Conservation (phyloP, 2,888 invertebrate species). For the Microplitis deprimator region DNA sequence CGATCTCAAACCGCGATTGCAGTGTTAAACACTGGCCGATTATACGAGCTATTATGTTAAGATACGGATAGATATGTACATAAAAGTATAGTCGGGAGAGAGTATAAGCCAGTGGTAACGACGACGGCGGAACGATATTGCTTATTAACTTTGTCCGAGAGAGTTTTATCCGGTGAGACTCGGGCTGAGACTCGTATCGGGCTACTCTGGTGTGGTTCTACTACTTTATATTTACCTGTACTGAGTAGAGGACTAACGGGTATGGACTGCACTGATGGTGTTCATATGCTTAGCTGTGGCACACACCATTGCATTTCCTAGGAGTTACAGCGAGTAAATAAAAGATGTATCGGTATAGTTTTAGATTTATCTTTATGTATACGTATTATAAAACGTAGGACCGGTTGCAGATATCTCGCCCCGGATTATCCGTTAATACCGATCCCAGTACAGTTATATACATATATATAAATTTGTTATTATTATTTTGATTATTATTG, state of each 20-base stretch:
- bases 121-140: constrained; percentile 59
- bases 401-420: constrained; percentile 58
- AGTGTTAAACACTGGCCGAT: constrained; percentile 50
- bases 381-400: constrained; percentile 52
- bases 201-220: too few relatives aligned
- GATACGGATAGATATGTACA: constrained; percentile 24
- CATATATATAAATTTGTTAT: constrained; percentile 37
- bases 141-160: constrained; percentile 67
- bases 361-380: constrained; percentile 39
- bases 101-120: constrained; percentile 49
- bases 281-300: constrained; percentile 19
- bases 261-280: constrained; percentile 36
- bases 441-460: constrained; percentile 50
- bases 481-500: background rate
- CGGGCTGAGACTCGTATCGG: too few relatives aligned
- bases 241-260: constrained; percentile 57
- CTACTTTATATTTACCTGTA: background rate
- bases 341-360: background rate
- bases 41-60: constrained; percentile 55
- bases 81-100: background rate
- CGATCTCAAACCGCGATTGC: constrained; percentile 31
- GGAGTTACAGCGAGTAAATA: background rate
- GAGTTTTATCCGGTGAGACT: constrained; percentile 49
- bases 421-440: constrained; percentile 52
- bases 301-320: background rate